A percentile compares a stretch with the other conserved stretches of the same genome.
Conservation (phyloP, 2,113 vertebrate genomes). For the Nestor notabilis region DNA sequence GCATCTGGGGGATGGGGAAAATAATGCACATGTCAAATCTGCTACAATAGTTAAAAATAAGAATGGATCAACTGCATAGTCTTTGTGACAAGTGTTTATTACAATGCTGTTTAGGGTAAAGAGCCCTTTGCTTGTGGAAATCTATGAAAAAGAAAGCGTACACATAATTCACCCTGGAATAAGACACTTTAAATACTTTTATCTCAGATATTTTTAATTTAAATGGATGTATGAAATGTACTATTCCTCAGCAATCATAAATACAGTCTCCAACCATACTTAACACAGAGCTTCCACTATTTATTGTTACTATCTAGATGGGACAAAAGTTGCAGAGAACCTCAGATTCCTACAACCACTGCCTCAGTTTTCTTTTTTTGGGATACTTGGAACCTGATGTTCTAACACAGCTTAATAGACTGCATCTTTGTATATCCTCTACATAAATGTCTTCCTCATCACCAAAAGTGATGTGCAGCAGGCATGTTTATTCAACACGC, state of each 20-base stretch:
- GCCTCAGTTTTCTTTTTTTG: not conserved
- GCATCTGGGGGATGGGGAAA: not conserved
- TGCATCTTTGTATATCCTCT: not conserved
- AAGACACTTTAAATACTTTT: not conserved
- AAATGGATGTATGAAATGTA: not conserved
- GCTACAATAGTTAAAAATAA: not conserved
- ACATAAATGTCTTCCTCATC: not conserved
- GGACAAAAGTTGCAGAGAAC: not conserved
- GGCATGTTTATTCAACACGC: not conserved
- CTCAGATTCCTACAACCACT: not conserved
- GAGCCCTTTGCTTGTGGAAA: not conserved
- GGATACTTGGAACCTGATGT: not conserved
- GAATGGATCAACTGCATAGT: not conserved
- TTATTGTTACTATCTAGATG: not conserved
- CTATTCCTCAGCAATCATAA: not conserved
- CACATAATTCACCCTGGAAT: accelerated
- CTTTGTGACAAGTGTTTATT: not conserved
- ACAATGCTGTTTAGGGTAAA: not conserved
- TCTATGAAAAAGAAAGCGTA: not conserved
- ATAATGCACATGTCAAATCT: not conserved
- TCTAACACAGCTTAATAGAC: not conserved
- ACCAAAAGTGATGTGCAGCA: not conserved
- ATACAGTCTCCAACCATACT: not conserved
- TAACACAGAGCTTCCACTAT: not conserved
- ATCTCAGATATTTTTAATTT: not conserved